Evolutionary conservation across 2,113 vertebrate genomes (phyloP).

Genomic region (Clarias gariepinus): DNA sequence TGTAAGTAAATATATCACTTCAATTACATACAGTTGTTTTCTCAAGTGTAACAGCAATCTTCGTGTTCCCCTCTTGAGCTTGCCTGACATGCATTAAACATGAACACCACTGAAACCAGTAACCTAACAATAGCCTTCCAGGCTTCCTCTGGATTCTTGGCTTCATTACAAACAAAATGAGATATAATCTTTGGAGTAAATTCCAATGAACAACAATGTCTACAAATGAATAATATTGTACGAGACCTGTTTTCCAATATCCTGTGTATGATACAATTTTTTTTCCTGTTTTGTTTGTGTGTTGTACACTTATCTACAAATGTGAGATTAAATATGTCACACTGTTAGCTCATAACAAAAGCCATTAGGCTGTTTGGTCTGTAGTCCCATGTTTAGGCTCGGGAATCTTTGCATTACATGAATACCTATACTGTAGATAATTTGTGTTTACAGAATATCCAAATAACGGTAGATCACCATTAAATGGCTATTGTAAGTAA

Average conservation of each 20-base stretch:
- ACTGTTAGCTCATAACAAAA: conserved; percentile 14
- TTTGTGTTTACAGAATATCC: background rate
- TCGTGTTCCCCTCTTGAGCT: background rate
- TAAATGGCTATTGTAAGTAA: conserved; percentile 5
- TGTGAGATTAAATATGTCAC: conserved; percentile 20
- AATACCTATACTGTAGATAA: background rate
- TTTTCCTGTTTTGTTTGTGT: background rate
- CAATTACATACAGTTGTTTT: conserved; percentile 7
- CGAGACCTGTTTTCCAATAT: background rate
- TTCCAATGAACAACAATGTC: conserved; percentile 12
- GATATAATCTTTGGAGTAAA: conserved; percentile 31
- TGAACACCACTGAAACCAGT: conserved; percentile 17
- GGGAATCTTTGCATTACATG: background rate
- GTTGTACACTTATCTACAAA: background rate
- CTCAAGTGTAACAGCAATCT: background rate
- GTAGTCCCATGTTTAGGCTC: conserved; percentile 18
- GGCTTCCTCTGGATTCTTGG: conserved; percentile 5
- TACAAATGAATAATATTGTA: background rate
- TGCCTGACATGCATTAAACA: conserved; percentile 13
- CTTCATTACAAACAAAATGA: conserved; percentile 18
- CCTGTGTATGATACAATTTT: conserved; percentile 17
- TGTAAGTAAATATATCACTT: background rate
- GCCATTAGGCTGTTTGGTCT: conserved; percentile 38
- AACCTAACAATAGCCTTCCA: conserved; percentile 12
- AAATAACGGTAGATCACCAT: background rate